Base-by-base conservation (phyloP, 2,113 vertebrate genomes). In the Alligator mississippiensis region DNA sequence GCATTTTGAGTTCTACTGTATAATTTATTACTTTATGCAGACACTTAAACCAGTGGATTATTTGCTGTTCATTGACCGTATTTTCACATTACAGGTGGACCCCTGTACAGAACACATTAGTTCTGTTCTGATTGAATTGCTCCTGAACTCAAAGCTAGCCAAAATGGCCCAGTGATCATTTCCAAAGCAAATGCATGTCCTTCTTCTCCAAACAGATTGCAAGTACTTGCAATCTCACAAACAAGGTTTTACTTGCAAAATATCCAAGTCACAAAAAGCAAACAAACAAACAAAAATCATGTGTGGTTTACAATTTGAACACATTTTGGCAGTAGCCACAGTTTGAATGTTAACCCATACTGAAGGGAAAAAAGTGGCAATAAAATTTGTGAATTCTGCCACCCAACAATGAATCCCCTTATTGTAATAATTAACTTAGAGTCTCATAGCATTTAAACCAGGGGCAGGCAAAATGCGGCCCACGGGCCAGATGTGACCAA, bases 141-240 rank as follows among this genome's bases (percentile, higher is more conserved):
- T 59, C 60, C 21, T 74, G 30, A 55, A 68, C 5, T 9, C 59
- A 11, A 61, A 72, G 76, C 13, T 68, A 77, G 47, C 2, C 11
- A 70, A 3, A 12, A 82, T n/a, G 55, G 62, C 12, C 76, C 59
- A 4, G 25, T 6, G 4, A 57, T 30, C 54, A 63, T 16, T 79
- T 84, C 70, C 87, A 82, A 64, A 2, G 12, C 13, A 72, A 13
- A 54, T n/a, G 0, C 3, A 2, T 16, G 66, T 74, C 63, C 57
- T n/a, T 55, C 11, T 47, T 47, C 47, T 47, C 47, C 47, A 47
- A 47, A 47, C 47, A 47, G 47, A 47, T 9, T 47, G 47, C 0
- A 0, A 80, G 60, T 1, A 47, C 3, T 11, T 4, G 0, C 28
- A 87, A 77, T 28, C 19, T 14, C 21, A 5, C 0, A n/a, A 6